Percentiles rank a stretch among this genome's conserved stretches.
These are phyloP conservation scores for Phenganax stokvisi DNA, from an alignment of 92 coral and sea anemone genomes.

Conservation along the genomic window DNA sequence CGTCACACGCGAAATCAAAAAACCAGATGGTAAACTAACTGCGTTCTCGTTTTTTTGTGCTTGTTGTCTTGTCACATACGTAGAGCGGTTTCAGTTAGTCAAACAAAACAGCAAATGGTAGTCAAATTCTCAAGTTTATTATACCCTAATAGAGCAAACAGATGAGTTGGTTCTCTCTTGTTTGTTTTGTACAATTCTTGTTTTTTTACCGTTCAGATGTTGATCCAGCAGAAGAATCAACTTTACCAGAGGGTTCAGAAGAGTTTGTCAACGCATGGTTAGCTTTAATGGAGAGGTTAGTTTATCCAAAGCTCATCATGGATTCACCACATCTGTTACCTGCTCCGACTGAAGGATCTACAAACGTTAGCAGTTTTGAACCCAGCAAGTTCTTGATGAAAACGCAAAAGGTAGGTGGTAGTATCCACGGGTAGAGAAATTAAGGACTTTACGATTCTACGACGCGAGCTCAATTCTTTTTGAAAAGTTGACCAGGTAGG, in stretches of 20 bases:
- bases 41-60: too few species aligned
- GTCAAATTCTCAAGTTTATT: too few species aligned
- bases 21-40: not conserved
- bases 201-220: not conserved
- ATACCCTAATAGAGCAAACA: too few species aligned
- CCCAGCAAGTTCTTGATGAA: slow-evolving; percentile 67
- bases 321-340: slow-evolving; percentile 87
- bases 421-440: too few species aligned
- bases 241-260: slow-evolving; percentile 64
- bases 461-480: too few species aligned
- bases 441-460: too few species aligned
- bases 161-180: too few species aligned
- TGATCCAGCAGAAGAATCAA: slow-evolving; percentile 35
- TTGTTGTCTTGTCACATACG: too few species aligned
- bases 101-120: too few species aligned
- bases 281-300: slow-evolving; percentile 66
- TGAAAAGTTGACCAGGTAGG: too few species aligned
- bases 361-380: slow-evolving; percentile 64
- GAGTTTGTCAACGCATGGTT: slow-evolving; percentile 92
- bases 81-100: too few species aligned
- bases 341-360: slow-evolving; percentile 47
- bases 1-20: slow-evolving; percentile 49
- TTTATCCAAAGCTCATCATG: slow-evolving; percentile 64
- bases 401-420: slow-evolving; percentile 69
- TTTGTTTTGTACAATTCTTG: too few species aligned